Evolutionary conservation across 2,113 vertebrate species (phyloP), one percentile per base, ranked within the genome.

Genomic region (Calonectris borealis): DNA sequence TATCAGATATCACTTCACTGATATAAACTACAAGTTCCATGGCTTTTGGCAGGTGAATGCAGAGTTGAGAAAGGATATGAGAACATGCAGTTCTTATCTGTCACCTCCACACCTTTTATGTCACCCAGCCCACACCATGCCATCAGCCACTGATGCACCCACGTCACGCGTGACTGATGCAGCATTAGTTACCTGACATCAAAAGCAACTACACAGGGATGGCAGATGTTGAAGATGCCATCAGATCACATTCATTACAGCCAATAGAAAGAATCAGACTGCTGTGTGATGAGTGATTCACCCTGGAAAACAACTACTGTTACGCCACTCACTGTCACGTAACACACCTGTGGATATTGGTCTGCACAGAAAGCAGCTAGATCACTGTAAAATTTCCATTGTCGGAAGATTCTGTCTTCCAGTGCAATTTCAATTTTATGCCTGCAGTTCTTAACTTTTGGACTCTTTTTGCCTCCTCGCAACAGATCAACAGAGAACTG

Each of bases 91-190:
- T 5, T 94, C 38, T 77, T n/a, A 55, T 4, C 57, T 80, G 46
- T 16, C 36, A 15, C 42, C 61, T 34, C 7, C 38, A 65, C 12
- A 26, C 3, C 16, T 46, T 17, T 12, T 4, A 3, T 13, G 51
- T 49, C 66, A 54, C 8, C 15, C 55, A 70, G 55, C 18, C 44
- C 49, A 29, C 31, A n/a, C 22, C 10, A 42, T 2, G 1, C 51
- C 65, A 49, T 13, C 70, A 69, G 54, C 34, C 38, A 19, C 10
- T 9, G 70, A 25, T n/a, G 42, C 24, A 24, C 21, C 48, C 36
- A 4, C 0, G 11, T 26, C 51, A 10, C 1, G 0, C 0, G 4
- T 27, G 60, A 36, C 29, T 42, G 42, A 5, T 7, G 18, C 5
- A 6, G 22, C 48, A 8, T 17, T 4, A 6, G 15, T 11, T 38